Evolutionary conservation across 2,888 invertebrate genomes (phyloP).

Genomic region (Priapulus caudatus): DNA sequence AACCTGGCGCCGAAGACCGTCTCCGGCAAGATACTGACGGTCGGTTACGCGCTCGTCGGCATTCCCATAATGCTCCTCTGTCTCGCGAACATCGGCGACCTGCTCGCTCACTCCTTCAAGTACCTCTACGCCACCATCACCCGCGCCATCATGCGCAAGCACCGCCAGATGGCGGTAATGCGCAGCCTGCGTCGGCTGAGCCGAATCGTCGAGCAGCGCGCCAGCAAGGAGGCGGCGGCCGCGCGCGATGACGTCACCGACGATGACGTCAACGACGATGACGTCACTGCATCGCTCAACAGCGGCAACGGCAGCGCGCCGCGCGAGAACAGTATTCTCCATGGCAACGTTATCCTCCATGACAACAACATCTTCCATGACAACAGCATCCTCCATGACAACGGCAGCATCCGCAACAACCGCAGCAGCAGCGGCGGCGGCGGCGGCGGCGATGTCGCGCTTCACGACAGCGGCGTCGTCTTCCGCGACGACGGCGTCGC

Average conservation of each 20-base stretch:
- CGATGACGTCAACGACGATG: no score
- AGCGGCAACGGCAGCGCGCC: not conserved
- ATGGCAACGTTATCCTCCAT: not conserved
- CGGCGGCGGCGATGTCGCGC: not conserved
- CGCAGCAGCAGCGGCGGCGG: not conserved
- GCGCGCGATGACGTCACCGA: no score
- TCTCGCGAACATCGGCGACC: conserved; percentile 68
- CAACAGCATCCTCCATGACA: not conserved
- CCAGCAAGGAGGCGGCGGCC: no score
- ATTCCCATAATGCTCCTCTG: conserved; percentile 90
- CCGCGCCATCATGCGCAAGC: no score
- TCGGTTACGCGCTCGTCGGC: conserved; percentile 86
- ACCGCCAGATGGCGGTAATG: no score
- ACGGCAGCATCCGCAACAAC: not conserved
- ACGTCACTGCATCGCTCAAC: no score
- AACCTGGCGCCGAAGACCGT: conserved; percentile 88
- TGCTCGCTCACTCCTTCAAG: conserved; percentile 62
- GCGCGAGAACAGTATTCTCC: not conserved
- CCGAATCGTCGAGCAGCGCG: no score
- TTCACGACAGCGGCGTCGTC: not conserved
- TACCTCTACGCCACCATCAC: conserved; percentile 51
- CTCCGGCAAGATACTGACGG: conserved; percentile 84
- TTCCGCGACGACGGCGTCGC: not conserved
- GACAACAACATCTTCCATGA: not conserved
- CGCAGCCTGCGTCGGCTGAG: no score